Evolutionary conservation across 2,797 vertebrate species (phyloP).

Genomic region (Synanceia verrucosa): DNA sequence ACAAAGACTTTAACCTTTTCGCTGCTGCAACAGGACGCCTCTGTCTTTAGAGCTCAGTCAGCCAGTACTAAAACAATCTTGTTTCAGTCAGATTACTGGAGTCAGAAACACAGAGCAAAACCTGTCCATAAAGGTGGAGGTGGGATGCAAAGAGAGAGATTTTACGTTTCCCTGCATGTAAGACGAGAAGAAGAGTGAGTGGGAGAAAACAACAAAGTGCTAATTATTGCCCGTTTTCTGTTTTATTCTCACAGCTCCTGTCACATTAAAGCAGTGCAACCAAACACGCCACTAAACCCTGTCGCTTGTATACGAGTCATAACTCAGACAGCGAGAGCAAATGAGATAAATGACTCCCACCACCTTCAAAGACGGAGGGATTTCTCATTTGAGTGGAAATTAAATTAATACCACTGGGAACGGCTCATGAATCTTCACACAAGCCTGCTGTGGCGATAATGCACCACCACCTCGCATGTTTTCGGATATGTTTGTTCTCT

Average conservation of each 20-base stretch:
- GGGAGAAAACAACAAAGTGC: neutral
- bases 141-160: neutral
- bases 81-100: too few relatives aligned
- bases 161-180: neutral
- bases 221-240: slow-evolving; percentile 43
- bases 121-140: neutral
- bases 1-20: slow-evolving; percentile 41
- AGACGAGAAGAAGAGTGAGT: neutral
- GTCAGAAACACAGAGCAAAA: neutral
- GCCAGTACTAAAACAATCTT: neutral
- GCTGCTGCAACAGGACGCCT: neutral
- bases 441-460: slow-evolving; percentile 35
- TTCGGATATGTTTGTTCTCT: slow-evolving; percentile 45
- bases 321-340: slow-evolving; percentile 59
- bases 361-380: slow-evolving; percentile 62
- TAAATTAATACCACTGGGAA: slow-evolving; percentile 69
- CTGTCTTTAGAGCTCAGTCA: neutral
- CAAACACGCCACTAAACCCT: slow-evolving; percentile 34
- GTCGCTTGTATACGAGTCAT: slow-evolving; percentile 46
- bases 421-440: slow-evolving; percentile 41
- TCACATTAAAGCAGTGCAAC: slow-evolving; percentile 44
- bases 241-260: slow-evolving; percentile 28
- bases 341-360: slow-evolving; percentile 67
- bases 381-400: slow-evolving; percentile 69
- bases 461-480: slow-evolving; percentile 24